Evolutionary conservation across 2,888 invertebrate genomes (phyloP).

Genomic region (Drosophila formosana): DNA sequence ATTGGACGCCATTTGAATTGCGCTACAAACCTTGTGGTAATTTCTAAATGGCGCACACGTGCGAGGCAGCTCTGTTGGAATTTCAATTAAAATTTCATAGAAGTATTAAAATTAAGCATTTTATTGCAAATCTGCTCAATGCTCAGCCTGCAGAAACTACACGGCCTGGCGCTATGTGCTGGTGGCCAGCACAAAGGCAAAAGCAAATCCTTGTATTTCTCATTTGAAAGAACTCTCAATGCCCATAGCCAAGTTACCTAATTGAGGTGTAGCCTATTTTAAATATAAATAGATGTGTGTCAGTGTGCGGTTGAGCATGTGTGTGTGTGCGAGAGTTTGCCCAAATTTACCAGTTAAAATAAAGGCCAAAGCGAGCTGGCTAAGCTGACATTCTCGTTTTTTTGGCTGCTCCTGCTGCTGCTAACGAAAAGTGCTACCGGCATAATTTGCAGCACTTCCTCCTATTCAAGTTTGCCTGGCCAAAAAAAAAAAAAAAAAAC

Average conservation of each 20-base stretch:
- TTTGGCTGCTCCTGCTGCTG: constrained; percentile 31
- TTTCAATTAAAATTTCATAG: constrained; percentile 19
- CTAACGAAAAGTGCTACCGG: constrained; percentile 66
- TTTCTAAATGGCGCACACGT: background rate
- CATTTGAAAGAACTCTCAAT: constrained; percentile 38
- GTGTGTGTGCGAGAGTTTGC: constrained; percentile 20
- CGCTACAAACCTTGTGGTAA: background rate
- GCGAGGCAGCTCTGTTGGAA: background rate
- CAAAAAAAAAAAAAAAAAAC: constrained; percentile 8
- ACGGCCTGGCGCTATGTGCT: background rate
- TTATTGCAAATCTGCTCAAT: constrained; percentile 14
- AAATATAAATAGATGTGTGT: constrained; percentile 24
- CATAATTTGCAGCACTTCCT: constrained; percentile 75
- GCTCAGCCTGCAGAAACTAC: background rate
- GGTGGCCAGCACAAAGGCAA: constrained; percentile 1
- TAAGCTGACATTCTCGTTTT: constrained; percentile 34
- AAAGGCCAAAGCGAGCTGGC: constrained; percentile 47
- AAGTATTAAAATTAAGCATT: constrained; percentile 20
- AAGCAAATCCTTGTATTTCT: constrained; percentile 29
- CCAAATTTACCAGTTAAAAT: constrained; percentile 50
- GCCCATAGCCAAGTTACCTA: constrained; percentile 44
- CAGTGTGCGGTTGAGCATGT: constrained; percentile 17
- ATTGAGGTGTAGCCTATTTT: constrained; percentile 36
- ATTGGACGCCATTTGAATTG: background rate
- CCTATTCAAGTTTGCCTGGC: constrained; percentile 64